Evolutionary conservation across 2,888 invertebrate genomes (phyloP).

Genomic region (Nomada fabriciana): DNA sequence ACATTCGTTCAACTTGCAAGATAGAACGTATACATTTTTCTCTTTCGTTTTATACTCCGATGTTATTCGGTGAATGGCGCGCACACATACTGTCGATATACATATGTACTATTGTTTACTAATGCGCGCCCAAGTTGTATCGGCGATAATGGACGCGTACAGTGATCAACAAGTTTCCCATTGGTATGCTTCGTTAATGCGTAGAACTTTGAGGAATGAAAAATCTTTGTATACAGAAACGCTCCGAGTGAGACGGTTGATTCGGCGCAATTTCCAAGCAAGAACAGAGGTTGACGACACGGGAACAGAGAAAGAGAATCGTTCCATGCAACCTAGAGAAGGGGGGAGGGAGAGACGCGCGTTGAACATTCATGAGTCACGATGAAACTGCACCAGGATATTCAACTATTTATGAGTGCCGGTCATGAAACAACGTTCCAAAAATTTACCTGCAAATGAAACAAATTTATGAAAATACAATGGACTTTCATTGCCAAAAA

Average conservation of each 20-base stretch:
- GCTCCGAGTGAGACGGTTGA: conserved; percentile 76
- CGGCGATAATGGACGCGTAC: conserved; percentile 15
- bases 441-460: neutral
- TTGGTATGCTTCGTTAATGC: conserved; percentile 49
- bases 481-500: neutral
- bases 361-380: conserved; percentile 77
- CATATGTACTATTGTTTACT: conserved; percentile 28
- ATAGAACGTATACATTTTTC: neutral
- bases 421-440: neutral
- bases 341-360: conserved; percentile 45
- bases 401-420: conserved; percentile 44
- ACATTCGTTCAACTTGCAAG: neutral
- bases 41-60: neutral
- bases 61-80: neutral
- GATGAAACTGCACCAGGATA: conserved; percentile 71
- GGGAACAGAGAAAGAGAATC: conserved; percentile 73
- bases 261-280: conserved; percentile 81
- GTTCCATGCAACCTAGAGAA: conserved; percentile 65
- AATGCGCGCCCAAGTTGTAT: neutral
- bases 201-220: conserved; percentile 50
- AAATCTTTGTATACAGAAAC: conserved; percentile 57
- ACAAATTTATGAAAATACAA: neutral
- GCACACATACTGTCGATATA: neutral
- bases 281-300: conserved; percentile 79
- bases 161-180: conserved; percentile 27